Conservation (phyloP, 2,797 vertebrate species). For the Lepus oiostolus region DNA sequence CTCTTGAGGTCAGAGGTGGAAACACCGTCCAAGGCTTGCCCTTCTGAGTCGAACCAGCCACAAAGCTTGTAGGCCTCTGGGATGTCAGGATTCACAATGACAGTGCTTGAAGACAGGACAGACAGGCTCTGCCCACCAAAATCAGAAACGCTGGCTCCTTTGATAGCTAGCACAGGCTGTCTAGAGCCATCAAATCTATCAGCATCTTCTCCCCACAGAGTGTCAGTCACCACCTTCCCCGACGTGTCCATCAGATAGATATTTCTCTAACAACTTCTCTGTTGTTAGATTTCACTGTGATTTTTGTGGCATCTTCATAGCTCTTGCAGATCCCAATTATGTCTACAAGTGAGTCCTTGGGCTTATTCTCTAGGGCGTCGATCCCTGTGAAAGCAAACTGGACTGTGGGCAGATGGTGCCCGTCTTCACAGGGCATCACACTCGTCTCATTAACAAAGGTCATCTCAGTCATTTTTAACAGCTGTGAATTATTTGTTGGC, state of each 20-base stretch:
- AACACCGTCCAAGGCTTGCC: constrained; percentile 93
- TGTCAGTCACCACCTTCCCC: constrained; percentile 94
- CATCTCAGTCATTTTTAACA: constrained; percentile 93
- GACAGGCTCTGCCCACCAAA: constrained; percentile 97
- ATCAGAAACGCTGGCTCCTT: constrained; percentile 96
- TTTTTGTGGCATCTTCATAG: constrained; percentile 94
- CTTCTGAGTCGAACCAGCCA: constrained; percentile 98
- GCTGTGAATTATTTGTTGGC: constrained; percentile 98
- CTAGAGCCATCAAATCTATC: constrained; percentile 96
- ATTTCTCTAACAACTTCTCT: constrained; percentile 95
- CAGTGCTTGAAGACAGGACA: constrained; percentile 94
- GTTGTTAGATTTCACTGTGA: constrained; percentile 94
- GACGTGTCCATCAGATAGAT: constrained; percentile 95
- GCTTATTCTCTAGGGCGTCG: constrained; percentile 92
- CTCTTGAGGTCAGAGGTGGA: constrained; percentile 94
- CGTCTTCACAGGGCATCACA: constrained; percentile 96
- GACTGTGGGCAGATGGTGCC: constrained; percentile 93
- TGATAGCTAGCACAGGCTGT: constrained; percentile 96
- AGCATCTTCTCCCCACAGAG: constrained; percentile 97
- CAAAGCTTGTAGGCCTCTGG: constrained; percentile 97
- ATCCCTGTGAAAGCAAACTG: constrained; percentile 96
- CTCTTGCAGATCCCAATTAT: constrained; percentile 97
- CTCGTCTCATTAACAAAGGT: constrained; percentile 95
- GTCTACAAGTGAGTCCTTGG: constrained; percentile 97
- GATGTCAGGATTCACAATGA: constrained; percentile 97